Percentiles rank a stretch among this genome's conserved stretches.
phyloP scores from a whole-genome alignment of 2,797 vertebrate species.

The Myoxocephalus aenaeus region DNA sequence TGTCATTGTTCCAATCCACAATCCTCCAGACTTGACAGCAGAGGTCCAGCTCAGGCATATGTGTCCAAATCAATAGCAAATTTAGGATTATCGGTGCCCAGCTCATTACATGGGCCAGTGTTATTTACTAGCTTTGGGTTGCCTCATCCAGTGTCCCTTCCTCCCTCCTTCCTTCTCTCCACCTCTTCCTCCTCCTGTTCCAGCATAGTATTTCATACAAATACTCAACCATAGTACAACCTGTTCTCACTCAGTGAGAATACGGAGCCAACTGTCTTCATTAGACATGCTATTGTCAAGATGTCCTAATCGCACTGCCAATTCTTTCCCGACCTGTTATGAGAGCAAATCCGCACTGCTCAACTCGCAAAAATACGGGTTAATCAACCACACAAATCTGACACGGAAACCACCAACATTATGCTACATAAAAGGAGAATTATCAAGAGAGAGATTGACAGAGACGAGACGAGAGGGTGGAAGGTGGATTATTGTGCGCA shows the following conservation, averaged over 20 bases:
- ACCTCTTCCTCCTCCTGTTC: slow-evolving; percentile 46
- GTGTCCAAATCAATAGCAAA: slow-evolving; percentile 66
- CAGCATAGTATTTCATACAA: slow-evolving; percentile 58
- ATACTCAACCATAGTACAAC: slow-evolving; percentile 47
- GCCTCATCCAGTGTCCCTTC: slow-evolving; percentile 20
- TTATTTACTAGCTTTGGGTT: slow-evolving; percentile 64
- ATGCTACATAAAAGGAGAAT: no score
- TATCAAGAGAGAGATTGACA: no score
- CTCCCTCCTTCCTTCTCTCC: not conserved
- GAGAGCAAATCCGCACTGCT: not conserved
- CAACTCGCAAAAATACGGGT: not conserved
- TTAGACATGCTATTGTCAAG: slow-evolving; percentile 47
- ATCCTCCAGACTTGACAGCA: slow-evolving; percentile 41
- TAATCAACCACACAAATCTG: not conserved
- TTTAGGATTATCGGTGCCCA: slow-evolving; percentile 50
- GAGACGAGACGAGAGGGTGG: no score
- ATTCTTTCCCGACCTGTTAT: not conserved
- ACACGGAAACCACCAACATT: not conserved
- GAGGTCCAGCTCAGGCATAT: slow-evolving; percentile 27
- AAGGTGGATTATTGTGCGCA: no score
- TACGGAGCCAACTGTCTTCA: slow-evolving; percentile 14
- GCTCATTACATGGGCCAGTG: slow-evolving; percentile 59
- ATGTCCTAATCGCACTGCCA: slow-evolving; percentile 19
- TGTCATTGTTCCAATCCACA: slow-evolving; percentile 43
- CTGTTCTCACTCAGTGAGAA: slow-evolving; percentile 62